These are phyloP conservation scores for Rafetus swinhoei DNA, from an alignment of 2,113 vertebrate genomes.

Conservation along the genomic window DNA sequence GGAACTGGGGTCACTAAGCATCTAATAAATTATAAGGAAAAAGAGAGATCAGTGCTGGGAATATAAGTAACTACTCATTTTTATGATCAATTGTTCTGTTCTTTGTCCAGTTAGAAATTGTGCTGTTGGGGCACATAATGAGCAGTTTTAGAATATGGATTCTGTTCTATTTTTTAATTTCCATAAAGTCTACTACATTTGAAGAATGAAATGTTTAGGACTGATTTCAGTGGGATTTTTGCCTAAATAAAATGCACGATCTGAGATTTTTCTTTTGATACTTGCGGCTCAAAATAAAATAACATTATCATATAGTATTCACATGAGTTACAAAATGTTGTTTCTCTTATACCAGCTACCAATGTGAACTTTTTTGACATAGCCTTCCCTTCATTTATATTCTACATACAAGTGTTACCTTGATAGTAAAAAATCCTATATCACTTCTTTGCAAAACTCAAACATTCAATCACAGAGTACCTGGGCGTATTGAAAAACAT, in stretches of 20 bases:
- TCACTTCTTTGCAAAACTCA: constrained; percentile 6
- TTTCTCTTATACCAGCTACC: neutral
- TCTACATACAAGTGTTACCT: neutral
- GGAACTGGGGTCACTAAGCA: neutral
- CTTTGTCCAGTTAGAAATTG: neutral
- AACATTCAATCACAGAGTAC: constrained; percentile 1
- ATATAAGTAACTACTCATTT: neutral
- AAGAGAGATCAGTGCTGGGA: neutral
- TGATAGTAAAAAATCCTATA: constrained; percentile 1
- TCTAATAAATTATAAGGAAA: neutral
- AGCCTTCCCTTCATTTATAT: constrained; percentile 24
- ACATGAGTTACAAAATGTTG: neutral
- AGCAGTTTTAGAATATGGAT: neutral
- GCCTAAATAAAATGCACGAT: neutral
- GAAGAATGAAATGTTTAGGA: neutral
- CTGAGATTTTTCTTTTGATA: neutral
- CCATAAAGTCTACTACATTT: neutral
- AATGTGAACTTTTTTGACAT: neutral
- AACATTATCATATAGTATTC: neutral
- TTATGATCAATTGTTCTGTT: neutral
- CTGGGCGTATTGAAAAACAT: neutral
- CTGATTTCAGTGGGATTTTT: neutral
- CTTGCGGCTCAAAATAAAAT: neutral
- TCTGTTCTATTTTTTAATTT: neutral
- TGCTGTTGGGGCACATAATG: neutral